Evolutionary conservation across 2,888 invertebrate genomes (phyloP).

Genomic region (Melipona beecheii): DNA sequence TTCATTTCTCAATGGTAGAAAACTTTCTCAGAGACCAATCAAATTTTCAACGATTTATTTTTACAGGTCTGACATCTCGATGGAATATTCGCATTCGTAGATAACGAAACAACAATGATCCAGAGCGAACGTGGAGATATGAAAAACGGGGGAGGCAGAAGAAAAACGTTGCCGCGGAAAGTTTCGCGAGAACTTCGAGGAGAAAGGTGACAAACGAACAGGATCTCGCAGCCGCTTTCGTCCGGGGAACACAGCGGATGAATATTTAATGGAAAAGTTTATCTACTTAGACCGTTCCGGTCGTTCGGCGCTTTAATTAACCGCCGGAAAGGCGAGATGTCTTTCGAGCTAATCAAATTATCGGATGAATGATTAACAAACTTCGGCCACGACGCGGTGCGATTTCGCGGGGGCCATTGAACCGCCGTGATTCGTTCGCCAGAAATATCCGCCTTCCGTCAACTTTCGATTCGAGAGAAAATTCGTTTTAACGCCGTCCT

Average conservation of each 20-base stretch:
- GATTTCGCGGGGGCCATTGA: constrained; percentile 41
- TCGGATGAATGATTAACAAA: constrained; percentile 59
- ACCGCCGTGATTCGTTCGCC: constrained; percentile 39
- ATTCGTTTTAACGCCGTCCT: background rate
- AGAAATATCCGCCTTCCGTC: background rate
- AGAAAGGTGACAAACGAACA: constrained; percentile 38
- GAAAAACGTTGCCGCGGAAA: constrained; percentile 10
- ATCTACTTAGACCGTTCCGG: constrained; percentile 52
- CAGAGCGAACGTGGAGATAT: background rate
- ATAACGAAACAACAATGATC: background rate
- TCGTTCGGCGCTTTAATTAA: constrained; percentile 62
- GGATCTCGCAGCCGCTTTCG: constrained; percentile 36
- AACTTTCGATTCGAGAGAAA: background rate
- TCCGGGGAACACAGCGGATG: constrained; percentile 31
- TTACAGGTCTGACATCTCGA: too few relatives aligned
- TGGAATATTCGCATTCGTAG: background rate
- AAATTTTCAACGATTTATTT: too few relatives aligned
- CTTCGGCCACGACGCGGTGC: constrained; percentile 17
- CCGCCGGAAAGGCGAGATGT: constrained; percentile 35
- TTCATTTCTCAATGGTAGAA: too few relatives aligned
- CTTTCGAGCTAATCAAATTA: constrained; percentile 54
- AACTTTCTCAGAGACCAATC: too few relatives aligned
- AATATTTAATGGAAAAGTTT: constrained; percentile 66
- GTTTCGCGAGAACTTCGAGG: background rate
- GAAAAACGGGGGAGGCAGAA: background rate